Evolutionary conservation across 2,113 vertebrate species (phyloP), one percentile per base, ranked within the genome.

Genomic region (Onychostruthus taczanowskii): DNA sequence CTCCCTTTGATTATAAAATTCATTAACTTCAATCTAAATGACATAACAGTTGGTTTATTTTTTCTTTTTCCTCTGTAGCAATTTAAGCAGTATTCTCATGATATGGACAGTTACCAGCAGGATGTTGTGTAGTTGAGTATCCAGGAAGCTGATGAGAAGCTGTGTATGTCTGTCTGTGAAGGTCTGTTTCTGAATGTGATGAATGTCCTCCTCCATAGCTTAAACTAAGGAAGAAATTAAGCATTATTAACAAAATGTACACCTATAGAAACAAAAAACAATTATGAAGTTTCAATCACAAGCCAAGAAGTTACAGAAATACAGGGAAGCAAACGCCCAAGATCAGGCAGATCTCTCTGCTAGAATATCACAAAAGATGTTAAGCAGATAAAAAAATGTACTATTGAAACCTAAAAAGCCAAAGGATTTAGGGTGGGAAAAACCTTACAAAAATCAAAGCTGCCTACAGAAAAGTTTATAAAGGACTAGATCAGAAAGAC

Each of bases 171-270:
- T 99, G 99, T 95, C 99, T 98, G 95, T 99, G 99, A 96, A 99
- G 98, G 94, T 99, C 99, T 76, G 99, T 96, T 97, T 99, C 99
- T 91, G 99, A 98, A 89, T 98, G 98, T 83, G 98, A 97, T 92
- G 98, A 96, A 94, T 98, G 98, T 96, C 98, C 98, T 94, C 98
- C 98, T 98, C 98, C 99, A 99, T 99, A 99, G 98, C 98, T 99
- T 98, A 99, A 98, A 96, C 98, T 99, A 97, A 77, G 92, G 73
- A 94, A 93, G 93, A 96, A 92, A 97, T 95, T 28, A 94, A 95
- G 96, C 67, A 62, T 73, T 81, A 82, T 95, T 95, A 97, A 76
- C 47, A 94, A 95, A 83, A 85, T 13, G 90, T 6, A 87, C 7
- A 93, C 52, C 31, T 55, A 46, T 4, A 87, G 73, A 87, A 55